Base-by-base conservation (phyloP, 2,888 invertebrate species). In the Lochmaea crataegi region DNA sequence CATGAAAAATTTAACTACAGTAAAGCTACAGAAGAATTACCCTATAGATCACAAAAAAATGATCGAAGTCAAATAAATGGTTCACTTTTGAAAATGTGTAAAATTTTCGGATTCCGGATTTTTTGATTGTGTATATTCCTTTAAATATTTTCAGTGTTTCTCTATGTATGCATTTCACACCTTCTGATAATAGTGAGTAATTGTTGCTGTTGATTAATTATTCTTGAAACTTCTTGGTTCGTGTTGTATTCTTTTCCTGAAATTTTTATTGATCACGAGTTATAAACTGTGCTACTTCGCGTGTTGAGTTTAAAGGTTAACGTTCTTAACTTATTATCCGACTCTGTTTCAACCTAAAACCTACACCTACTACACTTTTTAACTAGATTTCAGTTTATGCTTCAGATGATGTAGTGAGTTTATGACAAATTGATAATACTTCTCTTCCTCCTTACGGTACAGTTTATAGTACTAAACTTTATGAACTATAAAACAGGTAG, bases 361-460 rank as follows among this genome's bases (percentile, higher is more conserved):
- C 32, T 32, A 32, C 32, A 32, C 14, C 48, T 48, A 48, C n/a
- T n/a, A 48, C 48, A 48, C 16, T 53, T 16, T 53, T 9, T 53
- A 53, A 53, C 18, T 53, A 53, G 53, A 53, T 53, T 53, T 16
- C 9, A 18, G 53, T 53, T 53, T 53, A 48, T 53, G 18, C 16
- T 53, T 10, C 16, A 53, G 53, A 53, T 16, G 16, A 18, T 53
- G 53, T 18, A 53, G 16, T 18, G 10, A 53, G 16, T 18, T 53
- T 53, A 48, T 48, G 14, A 48, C n/a, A 14, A 48, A 48, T 53
- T 53, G 18, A 16, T 53, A 53, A 18, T 16, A 53, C 16, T 53
- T 53, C 18, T 53, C 16, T 53, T 6, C 16, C 53, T 18, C 18
- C 18, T 10, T 53, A 53, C 3, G 10, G 53, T 53, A 48, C 48